Percentiles rank a stretch among this genome's conserved stretches.
phyloP scores from a whole-genome alignment of 2,888 invertebrate species.

The Coleophora flavipennella region DNA sequence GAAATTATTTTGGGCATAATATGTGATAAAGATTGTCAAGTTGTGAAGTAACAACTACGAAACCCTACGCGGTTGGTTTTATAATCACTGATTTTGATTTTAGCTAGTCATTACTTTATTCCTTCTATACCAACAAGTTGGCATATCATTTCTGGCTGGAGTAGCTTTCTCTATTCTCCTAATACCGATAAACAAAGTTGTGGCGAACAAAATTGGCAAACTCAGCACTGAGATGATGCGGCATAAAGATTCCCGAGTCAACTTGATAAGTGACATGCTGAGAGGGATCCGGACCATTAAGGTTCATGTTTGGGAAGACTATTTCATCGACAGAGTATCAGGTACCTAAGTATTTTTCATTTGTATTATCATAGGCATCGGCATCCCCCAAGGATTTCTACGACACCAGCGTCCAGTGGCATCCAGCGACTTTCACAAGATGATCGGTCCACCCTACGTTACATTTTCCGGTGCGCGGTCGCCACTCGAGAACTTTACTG shows the following conservation, averaged over 20 bases:
- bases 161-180: constrained; percentile 87
- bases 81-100: too few species aligned
- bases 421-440: too few species aligned
- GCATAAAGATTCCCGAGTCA: constrained; percentile 91
- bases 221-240: constrained; percentile 91
- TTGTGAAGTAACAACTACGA: too few species aligned
- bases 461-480: too few species aligned
- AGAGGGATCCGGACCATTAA: constrained; percentile 92
- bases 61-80: too few species aligned
- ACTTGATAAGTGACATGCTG: constrained; percentile 88
- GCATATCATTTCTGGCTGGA: constrained; percentile 92
- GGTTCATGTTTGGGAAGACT: constrained; percentile 93
- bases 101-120: constrained; percentile 86
- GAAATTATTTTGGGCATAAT: too few species aligned
- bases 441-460: too few species aligned
- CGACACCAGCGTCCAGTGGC: too few species aligned
- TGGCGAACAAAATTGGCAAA: constrained; percentile 90
- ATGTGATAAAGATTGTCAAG: too few species aligned
- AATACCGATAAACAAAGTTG: constrained; percentile 92
- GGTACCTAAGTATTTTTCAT: constrained; percentile 57
- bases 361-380: too few species aligned
- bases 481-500: too few species aligned
- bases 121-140: constrained; percentile 90
- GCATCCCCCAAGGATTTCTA: too few species aligned
- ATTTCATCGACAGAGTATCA: constrained; percentile 80